Base-by-base conservation (phyloP, 1,140 invertebrate genomes). In the Zaprionus vittiger region DNA sequence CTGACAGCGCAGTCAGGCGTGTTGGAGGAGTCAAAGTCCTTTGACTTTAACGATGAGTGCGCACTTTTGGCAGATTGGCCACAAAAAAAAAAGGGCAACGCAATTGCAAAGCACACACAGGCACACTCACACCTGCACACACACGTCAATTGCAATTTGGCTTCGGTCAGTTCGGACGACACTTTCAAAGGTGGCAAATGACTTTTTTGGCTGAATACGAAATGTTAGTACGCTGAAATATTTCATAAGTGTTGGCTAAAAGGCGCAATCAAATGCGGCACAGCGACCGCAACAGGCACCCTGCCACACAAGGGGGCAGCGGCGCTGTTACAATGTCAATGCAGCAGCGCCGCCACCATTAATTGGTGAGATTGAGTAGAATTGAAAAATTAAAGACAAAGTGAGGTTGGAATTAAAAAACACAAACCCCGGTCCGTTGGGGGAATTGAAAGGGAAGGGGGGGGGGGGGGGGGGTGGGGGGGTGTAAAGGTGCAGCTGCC, bases 31-130 rank as follows among this genome's bases (percentile, higher is more conserved):
- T 84, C 85, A 84, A 84, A 87, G 85, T 89, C 84, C 67, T 76
- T 76, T 75, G 73, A 70, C 84, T 87, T 83, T 87, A 81, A 81
- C 85, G 81, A 84, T 90, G 84, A 87, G 72, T 84, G 81, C 72
- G 83, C 83, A 89, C 84, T 80, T 83, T 83, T 68, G 52, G 41
- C 56, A 72, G 24, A 47, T 68, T 44, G 24, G 63, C 60, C 47
- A 63, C 70, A 57, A 61, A 56, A 72, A 56, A 72, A 72, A 71
- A 41, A 34, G 20, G 56, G 44, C 56, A 47, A 47, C 41, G n/a
- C n/a, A 47, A 47, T 47, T 47, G 41, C 41, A 47, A 17, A n/a
- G 37, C 37, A 59, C 12, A 57, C 9, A 57, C 26, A 64, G 22
- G n/a, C 54, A 47, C 47, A 52, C 47, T 14, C 47, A 24, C 44